Evolutionary conservation across 92 coral and sea anemone species (phyloP), one percentile per base, ranked within the genome.

Genomic region (Zoanthus solanderi): DNA sequence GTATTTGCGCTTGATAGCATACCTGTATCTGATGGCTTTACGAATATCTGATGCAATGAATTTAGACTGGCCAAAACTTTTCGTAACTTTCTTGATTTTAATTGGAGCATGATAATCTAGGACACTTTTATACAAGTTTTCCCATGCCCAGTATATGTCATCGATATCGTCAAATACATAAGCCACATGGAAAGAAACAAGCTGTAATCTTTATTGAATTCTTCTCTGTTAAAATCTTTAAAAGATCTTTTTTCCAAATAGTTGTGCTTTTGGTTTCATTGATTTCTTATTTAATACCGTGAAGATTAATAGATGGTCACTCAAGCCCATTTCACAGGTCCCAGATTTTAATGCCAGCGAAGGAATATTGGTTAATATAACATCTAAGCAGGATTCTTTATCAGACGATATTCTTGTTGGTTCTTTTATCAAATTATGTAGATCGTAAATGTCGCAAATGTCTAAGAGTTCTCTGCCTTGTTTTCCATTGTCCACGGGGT

Each of bases 401-500:
- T 79, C 73, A 13, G 16, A 4, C 31, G 88, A 84, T 10, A 84
- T 72, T 72, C 88, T 54, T 48, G 88, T 84, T 12, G 75, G 88
- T 42, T 31, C 84, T 9, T 5, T 76, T 56, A 73, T 83, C 6
- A 83, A 76, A 89, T 75, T 84, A 28, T 89, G 48, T 13, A 90
- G 86, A 90, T 79, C 84, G 46, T 79, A 86, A 65, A 90, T 73
- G 72, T 87, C 88, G 63, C 93, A 90, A 48, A 90, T 87, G 57
- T 86, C 93, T 34, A 90, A 50, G 88, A 68, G 67, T 72, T 83
- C 87, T 71, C 88, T 65, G 11, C 93, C 87, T 78, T 86, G 87
- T 75, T 88, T 88, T 6, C 93, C 93, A 37, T 85, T 78, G 0
- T 79, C 75, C 46, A 71, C 48, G 72, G 93, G 90, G 79, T 86